Conservation (phyloP, 2,888 invertebrate genomes). For the Sinotaia quadrata region DNA sequence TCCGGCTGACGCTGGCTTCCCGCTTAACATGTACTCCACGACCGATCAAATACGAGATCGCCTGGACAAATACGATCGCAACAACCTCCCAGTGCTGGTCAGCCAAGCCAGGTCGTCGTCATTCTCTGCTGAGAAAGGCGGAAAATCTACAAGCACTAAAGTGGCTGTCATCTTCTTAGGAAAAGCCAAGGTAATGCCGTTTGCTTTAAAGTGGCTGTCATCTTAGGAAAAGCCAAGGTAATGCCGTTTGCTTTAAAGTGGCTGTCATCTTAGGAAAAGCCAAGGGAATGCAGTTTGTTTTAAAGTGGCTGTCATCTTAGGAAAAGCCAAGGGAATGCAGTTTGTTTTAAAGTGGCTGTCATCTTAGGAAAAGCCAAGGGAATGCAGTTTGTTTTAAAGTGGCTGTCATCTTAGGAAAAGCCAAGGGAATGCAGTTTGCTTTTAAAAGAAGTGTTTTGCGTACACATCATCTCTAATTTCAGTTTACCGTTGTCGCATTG, state of each 20-base stretch:
- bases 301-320: conserved; percentile 26
- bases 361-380: too few relatives aligned
- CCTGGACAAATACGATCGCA: conserved; percentile 18
- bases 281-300: conserved; percentile 12
- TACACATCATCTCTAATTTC: too few relatives aligned
- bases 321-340: conserved; percentile 17
- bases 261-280: conserved; percentile 23
- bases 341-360: too few relatives aligned
- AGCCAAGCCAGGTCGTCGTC: neutral
- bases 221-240: conserved; percentile 21
- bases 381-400: too few relatives aligned
- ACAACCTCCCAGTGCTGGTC: conserved; percentile 17
- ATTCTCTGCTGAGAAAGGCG: conserved; percentile 27
- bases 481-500: too few relatives aligned
- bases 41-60: neutral
- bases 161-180: conserved; percentile 28
- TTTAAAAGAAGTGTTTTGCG: too few relatives aligned
- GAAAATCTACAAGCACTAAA: conserved; percentile 5
- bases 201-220: conserved; percentile 25
- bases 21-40: conserved; percentile 22
- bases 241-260: conserved; percentile 19
- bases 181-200: conserved; percentile 15
- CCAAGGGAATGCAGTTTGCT: too few relatives aligned
- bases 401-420: too few relatives aligned
- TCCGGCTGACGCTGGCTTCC: conserved; percentile 30